phyloP scores from a whole-genome alignment of 2,888 invertebrate genomes.

The Erebia aethiops region DNA sequence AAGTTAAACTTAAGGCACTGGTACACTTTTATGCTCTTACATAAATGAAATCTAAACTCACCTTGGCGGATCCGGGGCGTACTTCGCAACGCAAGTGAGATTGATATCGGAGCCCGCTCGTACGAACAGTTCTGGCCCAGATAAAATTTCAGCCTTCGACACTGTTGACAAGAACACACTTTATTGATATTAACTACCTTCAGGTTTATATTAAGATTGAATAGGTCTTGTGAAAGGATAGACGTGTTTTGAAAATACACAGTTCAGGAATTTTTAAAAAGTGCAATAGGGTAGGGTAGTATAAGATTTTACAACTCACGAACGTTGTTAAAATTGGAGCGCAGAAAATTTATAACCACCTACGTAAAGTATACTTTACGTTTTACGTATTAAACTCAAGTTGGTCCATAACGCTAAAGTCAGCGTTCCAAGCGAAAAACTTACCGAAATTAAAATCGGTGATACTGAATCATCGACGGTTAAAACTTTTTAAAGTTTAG shows the following conservation, averaged over 20 bases:
- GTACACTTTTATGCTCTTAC: slow-evolving; percentile 20
- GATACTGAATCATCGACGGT: too few species aligned
- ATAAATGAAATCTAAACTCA: slow-evolving; percentile 58
- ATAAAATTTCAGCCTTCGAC: slow-evolving; percentile 93
- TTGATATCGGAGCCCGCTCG: slow-evolving; percentile 96
- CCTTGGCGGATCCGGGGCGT: slow-evolving; percentile 92
- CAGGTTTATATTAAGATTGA: slow-evolving; percentile 14
- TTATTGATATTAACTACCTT: slow-evolving; percentile 34
- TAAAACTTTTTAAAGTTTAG: too few species aligned
- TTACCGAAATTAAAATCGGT: too few species aligned
- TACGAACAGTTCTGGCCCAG: slow-evolving; percentile 93
- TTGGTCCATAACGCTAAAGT: too few species aligned
- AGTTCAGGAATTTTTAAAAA: too few species aligned
- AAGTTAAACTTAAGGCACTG: background rate
- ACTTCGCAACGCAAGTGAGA: slow-evolving; percentile 92
- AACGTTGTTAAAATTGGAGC: background rate
- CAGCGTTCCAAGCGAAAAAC: too few species aligned
- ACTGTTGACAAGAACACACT: slow-evolving; percentile 79
- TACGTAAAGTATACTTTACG: too few species aligned
- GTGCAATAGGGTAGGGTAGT: too few species aligned
- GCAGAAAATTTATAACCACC: too few species aligned
- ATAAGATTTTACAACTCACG: background rate
- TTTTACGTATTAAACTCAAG: too few species aligned
- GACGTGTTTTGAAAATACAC: background rate
- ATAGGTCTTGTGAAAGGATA: slow-evolving; percentile 7